Evolutionary conservation across 2,113 vertebrate species (phyloP), one percentile per base, ranked within the genome.

Genomic region (Callospermophilus lateralis): DNA sequence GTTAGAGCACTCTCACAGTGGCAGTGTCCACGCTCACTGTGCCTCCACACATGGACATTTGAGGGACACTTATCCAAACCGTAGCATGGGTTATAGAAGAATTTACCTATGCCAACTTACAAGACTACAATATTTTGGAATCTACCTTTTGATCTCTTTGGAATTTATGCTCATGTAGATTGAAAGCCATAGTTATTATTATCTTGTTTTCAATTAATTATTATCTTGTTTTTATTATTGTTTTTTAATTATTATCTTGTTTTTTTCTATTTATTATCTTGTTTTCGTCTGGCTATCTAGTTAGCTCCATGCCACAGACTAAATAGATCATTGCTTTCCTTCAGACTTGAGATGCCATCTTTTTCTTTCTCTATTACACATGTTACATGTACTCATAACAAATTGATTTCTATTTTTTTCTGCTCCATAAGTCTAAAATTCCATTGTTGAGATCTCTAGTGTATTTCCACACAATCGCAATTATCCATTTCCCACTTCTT

Each of bases 371-470:
- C 8, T 85, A 61, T 34, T 68, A 34, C 79, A 20, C 83, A 48
- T 74, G 55, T 81, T 81, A 32, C 37, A 48, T 39, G 8, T 55
- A 4, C 45, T 17, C 42, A 20, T 67, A 61, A 74, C 73, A 74
- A 74, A 88, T 34, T 76, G 53, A 42, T 61, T 84, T 88, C 6
- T 61, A 88, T 73, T 72, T 77, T 39, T n/a, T 63, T 90, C 28
- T 65, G 16, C 78, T 78, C 17, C 30, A 84, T 63, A 45, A 53
- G 30, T 92, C n/a, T 53, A 3, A 77, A 81, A 77, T 63, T 93
- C 70, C 28, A 39, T 11, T 20, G 0, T 37, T 84, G 32, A 88
- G 42, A 63, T 10, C 53, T 32, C 34, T 12, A 61, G 73, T 63
- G 4, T 16, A 80, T 79, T 91, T 91, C n/a, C 42, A 53, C 22